Evolutionary conservation across 2,888 invertebrate genomes (phyloP), one percentile per base, ranked within the genome.

Genomic region (Lacanobia oleracea): DNA sequence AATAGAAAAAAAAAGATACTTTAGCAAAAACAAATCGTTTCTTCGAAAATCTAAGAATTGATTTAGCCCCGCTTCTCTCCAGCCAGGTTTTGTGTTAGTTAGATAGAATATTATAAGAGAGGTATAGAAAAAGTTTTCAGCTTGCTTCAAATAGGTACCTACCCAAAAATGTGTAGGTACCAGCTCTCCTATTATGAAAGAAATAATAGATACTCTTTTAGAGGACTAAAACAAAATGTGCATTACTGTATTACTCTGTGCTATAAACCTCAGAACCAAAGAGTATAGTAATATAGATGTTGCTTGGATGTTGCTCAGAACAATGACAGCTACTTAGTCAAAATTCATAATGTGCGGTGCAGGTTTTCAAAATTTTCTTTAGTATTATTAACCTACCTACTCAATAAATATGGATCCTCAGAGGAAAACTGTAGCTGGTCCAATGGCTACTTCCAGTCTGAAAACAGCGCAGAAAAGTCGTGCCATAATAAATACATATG

Each of bases 391-490:
- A 67, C 14, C 62, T 53, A 45, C n/a, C 23, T 37, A 21, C 21
- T 33, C 27, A 23, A 10, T 37, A 50, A 21, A 23, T 23, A 94
- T 94, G 94, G 93, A 94, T 74, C 94, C 93, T 61, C 92, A 91
- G 82, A 91, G 94, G 78, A 93, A 89, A 89, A 77, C 82, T 33
- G 63, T 70, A 45, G 89, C 95, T 18, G 95, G 94, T 1, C 95
- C 94, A 43, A 91, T 94, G 91, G 91, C 94, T 27, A 82, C 89
- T 43, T 87, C 90, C 68, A 93, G 92, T 83, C 64, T 89, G 48
- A 90, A 88, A 80, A 65, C 86, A 56, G 89, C 92, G 3, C 87
- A 89, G n/a, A 95, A 94, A 86, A 93, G 90, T 82, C 88, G 89
- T 75, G 91, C 90, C 23, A 83, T 91, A 40, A 87, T 86, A 21